Evolutionary conservation across 2,113 vertebrate species (phyloP).

Genomic region (Prunella himalayana): DNA sequence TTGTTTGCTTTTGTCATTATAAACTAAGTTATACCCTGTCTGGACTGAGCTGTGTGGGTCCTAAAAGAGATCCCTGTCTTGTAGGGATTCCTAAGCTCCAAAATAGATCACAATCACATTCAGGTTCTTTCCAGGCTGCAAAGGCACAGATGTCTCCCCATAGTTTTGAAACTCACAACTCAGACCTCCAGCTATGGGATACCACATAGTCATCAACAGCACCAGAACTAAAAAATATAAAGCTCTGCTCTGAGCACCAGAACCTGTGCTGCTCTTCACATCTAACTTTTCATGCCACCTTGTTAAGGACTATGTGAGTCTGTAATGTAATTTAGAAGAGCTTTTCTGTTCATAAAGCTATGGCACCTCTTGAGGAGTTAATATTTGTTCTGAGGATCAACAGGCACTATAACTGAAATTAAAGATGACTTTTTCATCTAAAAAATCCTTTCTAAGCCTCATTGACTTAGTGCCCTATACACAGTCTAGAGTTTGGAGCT

Average conservation of each 20-base stretch:
- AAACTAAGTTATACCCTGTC: not conserved
- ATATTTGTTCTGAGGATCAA: slow-evolving; percentile 73
- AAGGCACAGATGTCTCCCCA: not conserved
- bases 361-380: slow-evolving; percentile 59
- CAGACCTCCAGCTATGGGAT: not conserved
- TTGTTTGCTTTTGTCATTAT: not conserved
- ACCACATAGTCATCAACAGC: not conserved
- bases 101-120: not conserved
- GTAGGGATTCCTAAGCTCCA: not conserved
- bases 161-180: not conserved
- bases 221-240: not conserved
- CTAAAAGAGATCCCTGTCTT: not conserved
- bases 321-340: slow-evolving; percentile 71
- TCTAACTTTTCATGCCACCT: slow-evolving; percentile 47
- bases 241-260: not conserved
- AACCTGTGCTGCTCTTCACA: not conserved
- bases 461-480: slow-evolving; percentile 50
- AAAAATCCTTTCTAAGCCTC: slow-evolving; percentile 64
- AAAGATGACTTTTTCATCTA: slow-evolving; percentile 70
- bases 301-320: slow-evolving; percentile 57
- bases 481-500: not conserved
- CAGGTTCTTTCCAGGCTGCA: not conserved
- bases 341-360: slow-evolving; percentile 66
- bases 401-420: slow-evolving; percentile 67
- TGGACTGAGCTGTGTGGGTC: not conserved